Evolutionary conservation across 2,113 vertebrate species (phyloP), one percentile per base, ranked within the genome.

Genomic region (Falco punctatus): DNA sequence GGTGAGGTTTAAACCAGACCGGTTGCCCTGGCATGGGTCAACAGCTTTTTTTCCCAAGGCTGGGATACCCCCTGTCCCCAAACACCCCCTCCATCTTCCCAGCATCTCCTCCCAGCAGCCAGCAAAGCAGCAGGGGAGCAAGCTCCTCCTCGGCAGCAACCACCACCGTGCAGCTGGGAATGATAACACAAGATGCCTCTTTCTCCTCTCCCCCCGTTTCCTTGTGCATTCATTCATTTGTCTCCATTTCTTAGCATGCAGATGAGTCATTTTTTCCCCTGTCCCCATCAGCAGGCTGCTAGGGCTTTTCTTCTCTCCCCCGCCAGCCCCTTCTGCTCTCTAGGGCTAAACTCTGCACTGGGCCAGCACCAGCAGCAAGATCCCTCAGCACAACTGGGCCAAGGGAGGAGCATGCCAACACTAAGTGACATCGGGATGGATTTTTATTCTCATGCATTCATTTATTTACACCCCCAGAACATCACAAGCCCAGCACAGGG

Each of bases 231-330:
- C 88, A 86, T 85, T 62, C 88, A 22, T 81, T 75, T 0, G 3
- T 92, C 79, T 74, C 88, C 54, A 33, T 86, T 80, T 86, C 95
- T 96, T 74, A 44, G 44, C 86, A n/a, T 1, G 21, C 62, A 67
- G 79, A 92, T 93, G 92, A 96, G 82, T 96, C 95, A 96, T 70
- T 86, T 81, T 92, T 77, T 64, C 77, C 72, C 66, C 88, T 28
- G 8, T 69, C 58, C 71, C 73, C 82, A 77, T 55, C 92, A 93
- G 81, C 62, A 69, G 83, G 20, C 46, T 82, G 33, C 74, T 88
- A 64, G 85, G 49, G 57, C 22, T 65, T 58, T 48, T 55, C 5
- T 4, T 55, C 5, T 4, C 0, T 15, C 24, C 44, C 27, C 10
- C 5, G 51, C 9, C 13, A 13, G 5, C 65, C 8, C 32, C 27